phyloP scores from a whole-genome alignment of 2,113 vertebrate species.

The Gila orcuttii region DNA sequence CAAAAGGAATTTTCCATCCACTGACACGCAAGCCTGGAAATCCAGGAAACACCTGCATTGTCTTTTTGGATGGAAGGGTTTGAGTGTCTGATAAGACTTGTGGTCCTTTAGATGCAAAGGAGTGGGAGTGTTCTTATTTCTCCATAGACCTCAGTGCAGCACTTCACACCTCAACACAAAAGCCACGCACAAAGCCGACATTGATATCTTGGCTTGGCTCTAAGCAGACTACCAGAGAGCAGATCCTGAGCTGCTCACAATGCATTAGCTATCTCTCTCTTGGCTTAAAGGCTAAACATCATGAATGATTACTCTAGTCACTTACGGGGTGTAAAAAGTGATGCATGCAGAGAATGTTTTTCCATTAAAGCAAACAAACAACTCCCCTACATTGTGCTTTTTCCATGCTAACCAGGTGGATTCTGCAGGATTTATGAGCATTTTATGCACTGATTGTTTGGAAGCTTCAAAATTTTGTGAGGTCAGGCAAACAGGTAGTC shows the following conservation, averaged over 20 bases:
- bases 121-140: slow-evolving; percentile 34
- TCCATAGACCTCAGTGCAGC: slow-evolving; percentile 17
- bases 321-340: background rate
- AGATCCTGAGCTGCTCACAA: slow-evolving; percentile 7
- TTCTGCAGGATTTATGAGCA: background rate
- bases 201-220: slow-evolving; percentile 2
- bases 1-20: slow-evolving; percentile 59
- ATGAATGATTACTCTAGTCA: slow-evolving; percentile 30
- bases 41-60: slow-evolving; percentile 57
- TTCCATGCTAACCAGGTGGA: background rate
- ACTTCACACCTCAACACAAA: slow-evolving; percentile 37
- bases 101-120: slow-evolving; percentile 26
- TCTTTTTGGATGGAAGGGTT: slow-evolving; percentile 29
- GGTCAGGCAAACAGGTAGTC: background rate
- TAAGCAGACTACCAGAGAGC: slow-evolving; percentile 17
- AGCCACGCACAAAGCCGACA: background rate
- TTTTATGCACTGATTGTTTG: background rate
- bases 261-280: slow-evolving; percentile 26
- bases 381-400: background rate
- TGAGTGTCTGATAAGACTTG: slow-evolving; percentile 23
- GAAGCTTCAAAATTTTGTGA: background rate
- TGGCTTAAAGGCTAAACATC: slow-evolving; percentile 14
- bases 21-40: slow-evolving; percentile 46
- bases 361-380: background rate
- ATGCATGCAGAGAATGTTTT: background rate